Evolutionary conservation across 1,140 invertebrate species (phyloP).

Genomic region (Heliconius himera): DNA sequence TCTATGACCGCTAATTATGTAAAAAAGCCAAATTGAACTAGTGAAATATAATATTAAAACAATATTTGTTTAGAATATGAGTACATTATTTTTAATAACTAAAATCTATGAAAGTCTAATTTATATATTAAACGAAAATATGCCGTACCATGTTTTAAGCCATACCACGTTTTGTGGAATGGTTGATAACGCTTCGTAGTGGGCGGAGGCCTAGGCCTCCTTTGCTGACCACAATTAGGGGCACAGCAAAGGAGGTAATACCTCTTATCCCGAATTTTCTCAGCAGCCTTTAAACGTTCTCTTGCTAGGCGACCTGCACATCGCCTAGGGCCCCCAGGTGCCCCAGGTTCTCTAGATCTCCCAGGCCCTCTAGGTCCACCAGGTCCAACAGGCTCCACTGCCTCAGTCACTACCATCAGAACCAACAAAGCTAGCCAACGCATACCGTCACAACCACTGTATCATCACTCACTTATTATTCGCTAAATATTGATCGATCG

Average conservation of each 20-base stretch:
- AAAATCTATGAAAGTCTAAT: too few species aligned
- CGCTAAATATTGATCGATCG: constrained; percentile 29
- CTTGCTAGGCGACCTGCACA: constrained; percentile 64
- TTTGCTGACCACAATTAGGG: constrained; percentile 47
- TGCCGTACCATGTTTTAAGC: constrained; percentile 46
- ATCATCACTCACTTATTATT: constrained; percentile 24
- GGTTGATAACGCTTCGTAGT: constrained; percentile 66
- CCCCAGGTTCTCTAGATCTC: not conserved
- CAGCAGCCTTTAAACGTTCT: constrained; percentile 69
- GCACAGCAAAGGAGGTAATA: constrained; percentile 67
- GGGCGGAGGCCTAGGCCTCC: constrained; percentile 50
- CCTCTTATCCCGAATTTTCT: constrained; percentile 71
- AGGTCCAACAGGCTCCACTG: constrained; percentile 22
- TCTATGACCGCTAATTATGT: too few species aligned
- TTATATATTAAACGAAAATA: not conserved
- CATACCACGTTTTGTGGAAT: constrained; percentile 74
- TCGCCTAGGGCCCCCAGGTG: constrained; percentile 43
- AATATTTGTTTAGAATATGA: too few species aligned
- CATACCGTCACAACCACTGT: constrained; percentile 46
- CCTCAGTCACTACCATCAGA: constrained; percentile 41
- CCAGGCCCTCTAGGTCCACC: constrained; percentile 38
- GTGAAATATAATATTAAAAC: too few species aligned
- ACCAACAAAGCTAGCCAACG: constrained; percentile 52
- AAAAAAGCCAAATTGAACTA: too few species aligned
- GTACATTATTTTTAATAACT: too few species aligned